Conservation (phyloP, 2,797 vertebrate species). For the Alcedo atthis region DNA sequence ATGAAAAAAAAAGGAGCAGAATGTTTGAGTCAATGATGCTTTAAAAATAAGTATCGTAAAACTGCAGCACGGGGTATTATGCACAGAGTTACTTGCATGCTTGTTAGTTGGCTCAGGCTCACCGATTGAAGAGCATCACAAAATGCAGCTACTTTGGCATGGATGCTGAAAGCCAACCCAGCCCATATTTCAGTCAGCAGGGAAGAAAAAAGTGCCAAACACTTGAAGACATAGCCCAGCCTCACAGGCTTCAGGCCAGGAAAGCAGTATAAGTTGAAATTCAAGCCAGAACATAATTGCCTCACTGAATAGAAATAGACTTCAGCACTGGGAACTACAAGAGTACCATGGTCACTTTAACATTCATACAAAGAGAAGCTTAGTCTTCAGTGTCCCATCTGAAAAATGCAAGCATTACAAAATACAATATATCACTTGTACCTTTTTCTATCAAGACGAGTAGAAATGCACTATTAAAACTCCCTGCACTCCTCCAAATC, state of each 20-base stretch:
- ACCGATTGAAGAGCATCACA: neutral
- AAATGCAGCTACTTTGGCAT: neutral
- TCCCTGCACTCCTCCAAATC: neutral
- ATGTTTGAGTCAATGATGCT: neutral
- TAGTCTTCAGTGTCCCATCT: neutral
- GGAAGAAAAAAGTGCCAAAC: constrained; percentile 18
- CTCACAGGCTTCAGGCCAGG: constrained; percentile 29
- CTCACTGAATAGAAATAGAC: neutral
- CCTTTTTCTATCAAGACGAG: neutral
- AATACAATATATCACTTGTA: neutral
- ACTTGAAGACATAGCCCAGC: constrained; percentile 41
- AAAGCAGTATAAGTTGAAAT: constrained; percentile 20
- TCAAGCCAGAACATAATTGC: constrained; percentile 42
- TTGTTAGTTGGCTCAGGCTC: neutral
- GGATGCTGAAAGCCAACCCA: neutral
- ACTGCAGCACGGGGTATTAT: neutral
- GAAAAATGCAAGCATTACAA: neutral
- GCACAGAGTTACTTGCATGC: neutral
- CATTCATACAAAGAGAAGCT: neutral
- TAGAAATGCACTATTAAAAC: neutral
- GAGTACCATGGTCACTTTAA: neutral
- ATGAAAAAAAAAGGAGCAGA: neutral
- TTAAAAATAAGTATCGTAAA: neutral
- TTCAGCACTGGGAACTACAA: neutral
- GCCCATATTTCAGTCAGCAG: neutral